These are phyloP conservation scores for Leptinotarsa undecemlineata DNA, from an alignment of 1,140 invertebrate genomes.

Conservation along the genomic window DNA sequence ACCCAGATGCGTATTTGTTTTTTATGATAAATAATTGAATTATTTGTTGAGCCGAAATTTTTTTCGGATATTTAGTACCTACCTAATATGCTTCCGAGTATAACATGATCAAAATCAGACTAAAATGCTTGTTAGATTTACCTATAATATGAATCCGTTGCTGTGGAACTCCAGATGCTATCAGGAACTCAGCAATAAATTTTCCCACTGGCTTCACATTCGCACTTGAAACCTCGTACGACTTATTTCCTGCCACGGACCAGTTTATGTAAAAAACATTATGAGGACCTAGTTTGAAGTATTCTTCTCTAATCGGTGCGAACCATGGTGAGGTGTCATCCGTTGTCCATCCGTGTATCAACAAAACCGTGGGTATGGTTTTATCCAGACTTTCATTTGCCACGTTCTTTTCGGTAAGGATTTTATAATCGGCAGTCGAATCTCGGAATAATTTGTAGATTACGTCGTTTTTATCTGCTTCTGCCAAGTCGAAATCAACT, in stretches of 20 bases:
- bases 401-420: neutral
- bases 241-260: constrained; percentile 32
- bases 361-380: constrained; percentile 27
- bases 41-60: too few relatives aligned
- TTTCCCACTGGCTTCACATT: constrained; percentile 40
- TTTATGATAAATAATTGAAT: too few relatives aligned
- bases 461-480: constrained; percentile 19
- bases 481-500: constrained; percentile 15
- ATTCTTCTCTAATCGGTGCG: constrained; percentile 49
- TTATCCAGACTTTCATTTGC: constrained; percentile 9
- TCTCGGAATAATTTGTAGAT: constrained; percentile 15
- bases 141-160: constrained; percentile 42
- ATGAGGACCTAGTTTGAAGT: constrained; percentile 60
- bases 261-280: constrained; percentile 67
- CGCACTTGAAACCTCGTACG: constrained; percentile 32
- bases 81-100: too few relatives aligned
- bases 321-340: constrained; percentile 37
- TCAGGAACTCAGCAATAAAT: constrained; percentile 40
- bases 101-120: too few relatives aligned
- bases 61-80: too few relatives aligned
- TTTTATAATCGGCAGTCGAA: neutral
- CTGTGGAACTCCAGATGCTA: constrained; percentile 20
- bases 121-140: neutral
- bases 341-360: constrained; percentile 42
- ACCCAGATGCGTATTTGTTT: too few relatives aligned